Evolutionary conservation across 1,140 invertebrate genomes (phyloP), one percentile per base, ranked within the genome.

Genomic region (Belonocnema kinseyi): DNA sequence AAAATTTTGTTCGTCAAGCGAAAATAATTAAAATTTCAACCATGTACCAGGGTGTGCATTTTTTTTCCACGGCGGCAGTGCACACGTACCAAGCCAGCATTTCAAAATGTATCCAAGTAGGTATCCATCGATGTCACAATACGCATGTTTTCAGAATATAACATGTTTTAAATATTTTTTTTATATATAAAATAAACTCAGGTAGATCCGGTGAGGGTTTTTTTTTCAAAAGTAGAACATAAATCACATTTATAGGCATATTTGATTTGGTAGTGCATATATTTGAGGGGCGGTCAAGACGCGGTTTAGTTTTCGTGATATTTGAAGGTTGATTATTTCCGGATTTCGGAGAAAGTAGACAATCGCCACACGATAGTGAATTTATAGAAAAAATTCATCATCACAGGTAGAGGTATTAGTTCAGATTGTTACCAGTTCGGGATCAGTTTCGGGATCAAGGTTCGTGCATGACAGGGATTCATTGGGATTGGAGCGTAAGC

Each of bases 1-100:
- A 33, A 19, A 33, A 66, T 16, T 66, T 46, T 46, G 26, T 66
- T 73, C 17, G n/a, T 19, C 10, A 73, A 50, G 11, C 13, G 10
- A 19, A 26, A 53, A 54, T 52, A 40, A 33, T 54, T 26, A 46
- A 19, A 74, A 50, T 61, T 54, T 79, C 73, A 83, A 84, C 78
- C 85, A 88, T 89, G 84, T 89, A 89, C 82, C 86, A 82, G 82
- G 84, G 85, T 87, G 85, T 84, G 58, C 56, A 73, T 74, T 79
- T 84, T 77, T n/a, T 46, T 81, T 78, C 61, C 54, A 77, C 53
- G 81, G 78, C 85, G 80, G 83, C 82, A 81, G 85, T 89, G 86
- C 87, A 89, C 82, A 87, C 80, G 80, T 89, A 88, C 82, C 85
- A 86, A 89, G 86, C 84, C 88, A 89, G 82, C 83, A 73, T 86